A percentile compares a stretch with the other conserved stretches of the same genome.
Evolutionary conservation across 2,113 vertebrate genomes (phyloP).

Genomic region (Candoia aspera): DNA sequence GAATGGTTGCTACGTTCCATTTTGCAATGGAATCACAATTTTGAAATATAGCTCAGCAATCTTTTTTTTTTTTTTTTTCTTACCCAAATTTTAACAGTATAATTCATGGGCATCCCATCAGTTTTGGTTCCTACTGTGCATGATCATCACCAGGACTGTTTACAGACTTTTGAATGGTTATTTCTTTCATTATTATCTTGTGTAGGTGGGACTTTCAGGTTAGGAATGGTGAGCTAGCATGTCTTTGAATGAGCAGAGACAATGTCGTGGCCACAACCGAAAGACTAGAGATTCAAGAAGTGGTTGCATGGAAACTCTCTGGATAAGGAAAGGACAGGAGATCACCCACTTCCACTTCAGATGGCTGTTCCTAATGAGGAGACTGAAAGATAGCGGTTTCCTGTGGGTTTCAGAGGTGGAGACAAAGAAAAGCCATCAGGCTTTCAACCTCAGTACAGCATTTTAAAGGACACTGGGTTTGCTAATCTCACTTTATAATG

Average conservation of each 20-base stretch:
- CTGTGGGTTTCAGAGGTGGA: not conserved
- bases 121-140: not conserved
- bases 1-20: constrained; percentile 47
- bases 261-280: not conserved
- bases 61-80: constrained; percentile 11
- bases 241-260: not conserved
- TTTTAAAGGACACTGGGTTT: not conserved
- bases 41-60: constrained; percentile 35
- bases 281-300: not conserved
- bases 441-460: not conserved
- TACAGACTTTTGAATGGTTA: not conserved
- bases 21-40: constrained; percentile 9
- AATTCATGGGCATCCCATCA: not conserved
- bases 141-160: not conserved
- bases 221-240: no score
- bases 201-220: not conserved
- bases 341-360: not conserved
- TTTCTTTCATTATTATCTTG: not conserved
- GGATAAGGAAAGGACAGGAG: not conserved
- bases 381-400: not conserved
- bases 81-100: constrained; percentile 25
- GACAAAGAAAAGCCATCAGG: not conserved
- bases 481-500: not conserved
- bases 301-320: not conserved
- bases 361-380: not conserved